A percentile compares a stretch with the other conserved stretches of the same genome.
phyloP scores from a whole-genome alignment of 2,888 invertebrate species.

The Drosophila kokeensis region DNA sequence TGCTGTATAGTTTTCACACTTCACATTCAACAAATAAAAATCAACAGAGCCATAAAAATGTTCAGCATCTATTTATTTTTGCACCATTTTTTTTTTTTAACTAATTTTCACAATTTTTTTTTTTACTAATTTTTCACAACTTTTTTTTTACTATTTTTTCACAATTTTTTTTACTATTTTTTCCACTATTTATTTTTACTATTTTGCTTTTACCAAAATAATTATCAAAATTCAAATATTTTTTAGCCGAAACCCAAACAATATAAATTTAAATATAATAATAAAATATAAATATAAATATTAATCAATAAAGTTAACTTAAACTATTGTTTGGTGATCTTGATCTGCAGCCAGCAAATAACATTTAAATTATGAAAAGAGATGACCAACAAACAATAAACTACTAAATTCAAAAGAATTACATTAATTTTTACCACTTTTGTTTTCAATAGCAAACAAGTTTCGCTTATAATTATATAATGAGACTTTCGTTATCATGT shows the following conservation, averaged over 20 bases:
- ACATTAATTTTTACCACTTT: neutral
- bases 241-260: neutral
- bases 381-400: neutral
- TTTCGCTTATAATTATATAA: neutral
- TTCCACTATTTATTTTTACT: no score
- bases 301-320: neutral
- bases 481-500: neutral
- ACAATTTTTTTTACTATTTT: no score
- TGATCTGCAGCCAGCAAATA: neutral
- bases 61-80: neutral
- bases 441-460: neutral
- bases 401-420: neutral
- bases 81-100: neutral
- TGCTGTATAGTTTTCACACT: neutral
- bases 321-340: neutral
- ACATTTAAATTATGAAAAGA: neutral
- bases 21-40: neutral
- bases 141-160: no score
- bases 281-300: no score
- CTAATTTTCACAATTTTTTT: no score
- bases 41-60: neutral
- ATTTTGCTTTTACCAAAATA: neutral
- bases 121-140: no score
- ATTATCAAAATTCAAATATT: neutral
- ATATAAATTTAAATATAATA: no score